These are phyloP conservation scores for Mustelus asterias DNA, from an alignment of 2,113 vertebrate species.

Conservation along the genomic window DNA sequence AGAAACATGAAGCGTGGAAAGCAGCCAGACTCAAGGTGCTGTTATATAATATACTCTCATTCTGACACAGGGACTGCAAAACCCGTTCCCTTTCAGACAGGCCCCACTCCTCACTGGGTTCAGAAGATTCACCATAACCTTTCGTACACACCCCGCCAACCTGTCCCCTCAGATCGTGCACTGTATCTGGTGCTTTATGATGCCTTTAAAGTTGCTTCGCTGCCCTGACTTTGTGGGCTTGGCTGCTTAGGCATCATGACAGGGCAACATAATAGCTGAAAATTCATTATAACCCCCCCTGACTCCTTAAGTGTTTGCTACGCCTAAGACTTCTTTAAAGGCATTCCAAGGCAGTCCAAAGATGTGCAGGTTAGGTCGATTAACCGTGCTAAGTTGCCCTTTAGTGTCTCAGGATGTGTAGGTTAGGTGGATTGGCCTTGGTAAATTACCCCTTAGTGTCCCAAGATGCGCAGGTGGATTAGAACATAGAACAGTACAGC, in stretches of 20 bases:
- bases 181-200: background rate
- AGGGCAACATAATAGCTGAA: background rate
- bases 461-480: no score
- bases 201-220: background rate
- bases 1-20: constrained; percentile 71
- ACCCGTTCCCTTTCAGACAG: background rate
- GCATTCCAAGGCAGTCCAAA: background rate
- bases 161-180: background rate
- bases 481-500: no score
- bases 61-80: background rate
- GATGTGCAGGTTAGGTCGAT: no score
- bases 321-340: background rate
- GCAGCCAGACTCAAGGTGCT: constrained; percentile 70
- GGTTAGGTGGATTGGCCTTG: no score
- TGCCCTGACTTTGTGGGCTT: background rate
- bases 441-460: no score
- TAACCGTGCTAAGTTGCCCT: no score
- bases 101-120: background rate
- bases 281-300: background rate
- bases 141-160: background rate
- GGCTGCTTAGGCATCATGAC: background rate
- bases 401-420: no score
- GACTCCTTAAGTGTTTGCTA: background rate
- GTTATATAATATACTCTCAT: background rate
- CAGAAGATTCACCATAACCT: background rate